Conservation (phyloP, 1,140 invertebrate species). For the Zaprionus nigranus region DNA sequence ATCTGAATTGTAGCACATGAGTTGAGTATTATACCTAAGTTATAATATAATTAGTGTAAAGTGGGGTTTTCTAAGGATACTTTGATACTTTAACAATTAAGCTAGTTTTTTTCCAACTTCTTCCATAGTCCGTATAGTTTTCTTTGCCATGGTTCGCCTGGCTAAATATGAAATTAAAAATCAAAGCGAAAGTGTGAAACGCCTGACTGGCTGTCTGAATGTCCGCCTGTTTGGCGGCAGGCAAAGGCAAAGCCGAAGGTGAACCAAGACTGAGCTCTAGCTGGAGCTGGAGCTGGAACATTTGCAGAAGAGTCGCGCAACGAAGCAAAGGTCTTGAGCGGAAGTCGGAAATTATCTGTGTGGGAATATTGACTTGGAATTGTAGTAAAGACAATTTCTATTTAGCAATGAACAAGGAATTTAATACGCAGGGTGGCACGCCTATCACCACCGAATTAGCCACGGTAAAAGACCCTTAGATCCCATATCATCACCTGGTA, state of each 20-base stretch:
- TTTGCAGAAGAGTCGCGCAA: constrained; percentile 71
- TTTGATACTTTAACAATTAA: background rate
- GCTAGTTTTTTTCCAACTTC: background rate
- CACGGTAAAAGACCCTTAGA: constrained; percentile 85
- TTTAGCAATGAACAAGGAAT: constrained; percentile 74
- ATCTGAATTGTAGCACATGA: background rate
- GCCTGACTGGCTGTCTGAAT: constrained; percentile 38
- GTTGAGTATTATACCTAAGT: too few relatives aligned
- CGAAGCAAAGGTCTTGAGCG: constrained; percentile 71
- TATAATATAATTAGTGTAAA: too few relatives aligned
- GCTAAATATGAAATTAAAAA: constrained; percentile 83
- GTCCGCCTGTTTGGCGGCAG: constrained; percentile 50
- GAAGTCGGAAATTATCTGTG: constrained; percentile 63
- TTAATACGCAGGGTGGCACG: constrained; percentile 85
- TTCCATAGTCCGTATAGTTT: background rate
- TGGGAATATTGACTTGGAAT: constrained; percentile 15
- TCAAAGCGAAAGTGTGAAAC: constrained; percentile 80
- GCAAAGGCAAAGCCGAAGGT: constrained; percentile 31
- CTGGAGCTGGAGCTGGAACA: constrained; percentile 42
- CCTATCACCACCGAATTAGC: constrained; percentile 89
- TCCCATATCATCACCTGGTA: background rate
- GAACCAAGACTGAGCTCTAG: constrained; percentile 25
- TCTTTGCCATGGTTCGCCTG: constrained; percentile 30
- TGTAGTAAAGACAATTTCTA: constrained; percentile 11
- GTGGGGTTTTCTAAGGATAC: background rate